These are phyloP conservation scores for Junonia oenone DNA, from an alignment of 2,888 invertebrate species.

Conservation along the genomic window DNA sequence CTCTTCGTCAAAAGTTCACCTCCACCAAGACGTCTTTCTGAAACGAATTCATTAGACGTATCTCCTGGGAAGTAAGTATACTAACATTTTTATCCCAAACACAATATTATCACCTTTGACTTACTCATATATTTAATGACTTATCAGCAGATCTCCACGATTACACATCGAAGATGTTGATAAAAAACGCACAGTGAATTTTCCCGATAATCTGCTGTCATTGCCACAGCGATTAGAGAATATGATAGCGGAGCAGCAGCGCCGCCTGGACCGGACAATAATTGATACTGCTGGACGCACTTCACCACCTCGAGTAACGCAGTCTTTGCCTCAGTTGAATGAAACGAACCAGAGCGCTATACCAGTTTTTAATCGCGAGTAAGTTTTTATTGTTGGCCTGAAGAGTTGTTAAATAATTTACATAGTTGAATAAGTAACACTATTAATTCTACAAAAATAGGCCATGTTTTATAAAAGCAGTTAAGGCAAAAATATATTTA, in stretches of 20 bases:
- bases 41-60: slow-evolving; percentile 41
- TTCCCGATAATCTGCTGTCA: slow-evolving; percentile 54
- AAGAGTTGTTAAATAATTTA: neutral
- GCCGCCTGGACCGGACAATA: slow-evolving; percentile 47
- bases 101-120: neutral
- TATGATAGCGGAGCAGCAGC: slow-evolving; percentile 42
- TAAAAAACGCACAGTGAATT: slow-evolving; percentile 58
- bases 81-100: neutral
- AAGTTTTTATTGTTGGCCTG: neutral
- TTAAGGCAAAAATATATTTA: neutral
- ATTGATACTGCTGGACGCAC: slow-evolving; percentile 50
- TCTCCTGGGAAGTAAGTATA: slow-evolving; percentile 45
- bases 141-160: slow-evolving; percentile 40
- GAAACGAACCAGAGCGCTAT: slow-evolving; percentile 31
- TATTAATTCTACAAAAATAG: neutral
- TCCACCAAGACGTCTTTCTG: slow-evolving; percentile 35
- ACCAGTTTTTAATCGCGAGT: slow-evolving; percentile 35
- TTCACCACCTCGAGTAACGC: slow-evolving; percentile 46
- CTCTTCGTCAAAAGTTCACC: slow-evolving; percentile 40
- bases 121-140: neutral
- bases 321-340: slow-evolving; percentile 56
- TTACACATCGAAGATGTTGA: slow-evolving; percentile 38
- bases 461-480: no score
- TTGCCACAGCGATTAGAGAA: slow-evolving; percentile 48
- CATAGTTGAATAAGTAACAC: neutral